These are phyloP conservation scores for Myopa testacea DNA, from an alignment of 2,888 invertebrate genomes.

Conservation along the genomic window DNA sequence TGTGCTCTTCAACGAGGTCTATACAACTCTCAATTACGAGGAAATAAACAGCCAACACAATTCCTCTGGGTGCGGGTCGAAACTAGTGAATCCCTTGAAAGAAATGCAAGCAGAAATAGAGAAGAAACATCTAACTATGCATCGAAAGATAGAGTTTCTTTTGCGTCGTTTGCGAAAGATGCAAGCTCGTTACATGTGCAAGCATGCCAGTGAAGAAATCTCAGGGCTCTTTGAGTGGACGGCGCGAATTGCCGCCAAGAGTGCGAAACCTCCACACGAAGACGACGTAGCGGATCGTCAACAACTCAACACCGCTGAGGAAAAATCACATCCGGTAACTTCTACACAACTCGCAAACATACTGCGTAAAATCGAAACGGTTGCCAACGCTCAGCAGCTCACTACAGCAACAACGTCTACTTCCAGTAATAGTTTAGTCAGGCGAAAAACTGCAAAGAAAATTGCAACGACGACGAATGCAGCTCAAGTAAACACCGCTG, in stretches of 20 bases:
- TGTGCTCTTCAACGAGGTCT: constrained; percentile 61
- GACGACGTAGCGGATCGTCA: constrained; percentile 44
- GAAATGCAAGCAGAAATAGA: constrained; percentile 61
- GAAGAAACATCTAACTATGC: constrained; percentile 70
- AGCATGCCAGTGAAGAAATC: constrained; percentile 83
- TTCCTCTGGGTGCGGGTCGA: constrained; percentile 32
- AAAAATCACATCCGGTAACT: constrained; percentile 68
- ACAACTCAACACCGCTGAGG: constrained; percentile 58
- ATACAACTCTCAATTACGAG: constrained; percentile 52
- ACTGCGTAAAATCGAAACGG: constrained; percentile 62
- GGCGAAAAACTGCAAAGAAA: constrained; percentile 43
- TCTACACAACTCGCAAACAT: constrained; percentile 72
- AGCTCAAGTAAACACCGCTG: constrained; percentile 9
- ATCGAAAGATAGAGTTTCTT: constrained; percentile 79
- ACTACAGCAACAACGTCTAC: constrained; percentile 51
- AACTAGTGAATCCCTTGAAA: constrained; percentile 50
- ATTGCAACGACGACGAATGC: constrained; percentile 21
- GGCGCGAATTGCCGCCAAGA: constrained; percentile 68
- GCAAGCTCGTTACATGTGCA: constrained; percentile 80
- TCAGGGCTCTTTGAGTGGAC: constrained; percentile 82
- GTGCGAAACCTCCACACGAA: constrained; percentile 42
- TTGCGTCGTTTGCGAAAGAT: constrained; percentile 80
- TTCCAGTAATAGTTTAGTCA: constrained; percentile 13
- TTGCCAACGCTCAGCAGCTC: constrained; percentile 61
- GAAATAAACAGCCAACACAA: constrained; percentile 52